Percentiles rank a stretch among this genome's conserved stretches.
Evolutionary conservation across 2,888 invertebrate genomes (phyloP).

Genomic region (Volucella bombylans): DNA sequence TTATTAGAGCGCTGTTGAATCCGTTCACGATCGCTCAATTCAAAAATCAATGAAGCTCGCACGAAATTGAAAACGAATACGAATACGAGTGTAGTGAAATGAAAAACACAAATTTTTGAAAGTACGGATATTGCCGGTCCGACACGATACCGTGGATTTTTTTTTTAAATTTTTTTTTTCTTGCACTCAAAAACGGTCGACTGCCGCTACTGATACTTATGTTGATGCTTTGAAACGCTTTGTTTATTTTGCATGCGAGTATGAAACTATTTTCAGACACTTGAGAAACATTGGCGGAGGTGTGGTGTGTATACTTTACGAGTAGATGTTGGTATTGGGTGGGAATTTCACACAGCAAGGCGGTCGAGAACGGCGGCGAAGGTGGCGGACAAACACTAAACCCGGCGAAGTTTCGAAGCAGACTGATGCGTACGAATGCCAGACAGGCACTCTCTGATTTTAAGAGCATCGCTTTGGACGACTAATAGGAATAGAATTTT

Average conservation of each 20-base stretch:
- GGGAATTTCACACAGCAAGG: slow-evolving; percentile 37
- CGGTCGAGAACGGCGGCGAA: not conserved
- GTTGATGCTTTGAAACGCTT: slow-evolving; percentile 40
- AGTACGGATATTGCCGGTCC: slow-evolving; percentile 1
- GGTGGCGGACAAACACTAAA: slow-evolving; percentile 53
- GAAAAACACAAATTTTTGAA: slow-evolving; percentile 30
- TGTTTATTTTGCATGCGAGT: slow-evolving; percentile 59
- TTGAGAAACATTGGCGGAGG: slow-evolving; percentile 13
- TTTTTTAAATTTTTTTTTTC: not conserved
- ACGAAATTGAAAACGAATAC: slow-evolving; percentile 14
- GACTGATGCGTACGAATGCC: slow-evolving; percentile 65
- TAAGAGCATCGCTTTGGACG: slow-evolving; percentile 51
- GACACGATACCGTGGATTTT: slow-evolving; percentile 15
- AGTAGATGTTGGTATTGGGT: slow-evolving; percentile 45
- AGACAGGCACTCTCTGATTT: slow-evolving; percentile 62
- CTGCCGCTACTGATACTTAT: not conserved
- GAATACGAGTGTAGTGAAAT: slow-evolving; percentile 1
- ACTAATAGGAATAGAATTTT: slow-evolving; percentile 40
- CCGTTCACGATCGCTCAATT: too few species aligned
- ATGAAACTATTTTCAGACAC: slow-evolving; percentile 67
- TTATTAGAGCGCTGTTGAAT: not conserved
- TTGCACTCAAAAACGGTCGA: slow-evolving; percentile 41
- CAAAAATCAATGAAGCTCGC: too few species aligned
- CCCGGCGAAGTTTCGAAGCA: slow-evolving; percentile 70
- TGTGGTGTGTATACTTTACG: slow-evolving; percentile 26